Base-by-base conservation (phyloP, 2,797 vertebrate species). In the Psittacula echo region DNA sequence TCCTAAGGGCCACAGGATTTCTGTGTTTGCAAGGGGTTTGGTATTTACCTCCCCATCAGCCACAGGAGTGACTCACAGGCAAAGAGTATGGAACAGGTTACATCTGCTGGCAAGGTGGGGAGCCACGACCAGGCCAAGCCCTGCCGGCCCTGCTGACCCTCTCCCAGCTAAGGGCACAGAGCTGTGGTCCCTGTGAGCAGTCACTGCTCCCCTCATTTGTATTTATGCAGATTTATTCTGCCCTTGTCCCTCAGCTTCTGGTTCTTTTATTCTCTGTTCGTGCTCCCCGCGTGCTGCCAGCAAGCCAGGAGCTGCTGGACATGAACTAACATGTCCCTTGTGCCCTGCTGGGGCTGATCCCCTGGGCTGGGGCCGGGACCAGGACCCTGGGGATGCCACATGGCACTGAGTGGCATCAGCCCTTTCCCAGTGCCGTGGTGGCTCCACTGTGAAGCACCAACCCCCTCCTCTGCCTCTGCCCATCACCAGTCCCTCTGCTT, bases 191-290 rank as follows among this genome's bases (percentile, higher is more conserved):
- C 0, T 3, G 60, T 22, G 60, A 58, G 83, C 65, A 71, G 88
- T 29, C 85, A 75, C 50, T 41, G 73, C 70, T 92, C 81, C 74
- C 64, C 64, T 93, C 74, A 4, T 85, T 92, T 87, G 80, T 86
- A 64, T 85, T 85, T 92, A 94, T 94, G 96, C 89, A 94, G 84
- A 93, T 95, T 92, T 92, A 93, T 97, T 94, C 95, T 90, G 67
- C 47, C 78, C 71, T 73, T 76, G 71, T 79, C 87, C 88, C 90
- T 24, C 30, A 64, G 86, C 90, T 85, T 71, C 90, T 90, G 74
- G 41, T 79, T 87, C 72, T 48, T 76, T 80, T 13, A 65, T 61
- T 62, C 68, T 37, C 51, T 41, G 10, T 9, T 85, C 51, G 61
- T 42, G 85, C 71, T 82, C 29, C 56, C 44, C 0, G 22, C 45